phyloP scores from a whole-genome alignment of 2,797 vertebrate species.

The Pseudocheirus occidentalis region DNA sequence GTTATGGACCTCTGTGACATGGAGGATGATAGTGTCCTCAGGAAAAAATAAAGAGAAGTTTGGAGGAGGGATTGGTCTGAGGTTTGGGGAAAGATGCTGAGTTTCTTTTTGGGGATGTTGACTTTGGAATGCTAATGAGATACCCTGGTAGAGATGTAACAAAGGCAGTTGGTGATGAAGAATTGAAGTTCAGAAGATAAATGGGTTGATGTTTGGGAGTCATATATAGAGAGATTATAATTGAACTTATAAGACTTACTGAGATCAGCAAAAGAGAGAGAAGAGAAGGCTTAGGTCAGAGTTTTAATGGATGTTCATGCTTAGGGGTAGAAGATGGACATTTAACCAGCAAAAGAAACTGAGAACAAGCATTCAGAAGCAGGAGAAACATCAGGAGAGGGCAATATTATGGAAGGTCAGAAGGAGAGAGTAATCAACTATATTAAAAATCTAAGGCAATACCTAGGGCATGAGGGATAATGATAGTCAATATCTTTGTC shows the following conservation, averaged over 20 bases:
- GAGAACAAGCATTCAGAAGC: neutral
- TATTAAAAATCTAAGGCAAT: neutral
- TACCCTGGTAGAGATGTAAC: neutral
- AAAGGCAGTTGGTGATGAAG: neutral
- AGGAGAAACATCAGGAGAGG: neutral
- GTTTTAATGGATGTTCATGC: neutral
- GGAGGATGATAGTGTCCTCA: neutral
- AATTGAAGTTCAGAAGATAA: neutral
- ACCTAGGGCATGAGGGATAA: neutral
- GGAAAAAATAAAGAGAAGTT: neutral
- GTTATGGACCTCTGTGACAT: neutral
- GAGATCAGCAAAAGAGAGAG: neutral
- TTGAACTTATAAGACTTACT: neutral
- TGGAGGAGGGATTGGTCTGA: neutral
- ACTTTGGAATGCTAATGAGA: neutral
- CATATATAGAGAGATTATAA: neutral
- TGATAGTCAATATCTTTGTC: neutral
- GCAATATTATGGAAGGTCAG: neutral
- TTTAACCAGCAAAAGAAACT: neutral
- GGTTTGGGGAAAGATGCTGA: neutral
- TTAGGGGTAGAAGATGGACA: neutral
- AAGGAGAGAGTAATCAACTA: neutral
- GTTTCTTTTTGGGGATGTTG: neutral
- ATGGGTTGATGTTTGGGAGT: neutral
- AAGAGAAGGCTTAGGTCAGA: neutral